phyloP scores from a whole-genome alignment of 2,888 invertebrate species.

The Sepioteuthis lessoniana region DNA sequence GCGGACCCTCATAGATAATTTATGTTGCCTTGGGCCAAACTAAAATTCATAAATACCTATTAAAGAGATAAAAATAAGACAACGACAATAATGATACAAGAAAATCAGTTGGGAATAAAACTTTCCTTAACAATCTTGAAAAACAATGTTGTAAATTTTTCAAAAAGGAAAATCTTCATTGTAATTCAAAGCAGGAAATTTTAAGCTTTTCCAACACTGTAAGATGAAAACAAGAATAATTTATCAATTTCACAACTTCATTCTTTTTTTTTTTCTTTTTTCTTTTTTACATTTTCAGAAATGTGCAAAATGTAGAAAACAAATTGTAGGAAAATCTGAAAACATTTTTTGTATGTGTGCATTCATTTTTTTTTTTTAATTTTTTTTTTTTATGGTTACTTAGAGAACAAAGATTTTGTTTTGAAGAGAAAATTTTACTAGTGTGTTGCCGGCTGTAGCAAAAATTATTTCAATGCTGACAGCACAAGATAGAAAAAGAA shows the following conservation, averaged over 20 bases:
- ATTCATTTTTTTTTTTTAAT: neutral
- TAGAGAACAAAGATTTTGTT: neutral
- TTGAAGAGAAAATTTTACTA: neutral
- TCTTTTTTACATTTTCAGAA: neutral
- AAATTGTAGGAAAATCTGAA: neutral
- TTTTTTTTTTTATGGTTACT: neutral
- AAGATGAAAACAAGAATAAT: neutral
- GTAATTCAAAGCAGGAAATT: conserved; percentile 4
- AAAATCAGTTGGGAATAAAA: too few species aligned
- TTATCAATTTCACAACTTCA: neutral
- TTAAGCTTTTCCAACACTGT: neutral
- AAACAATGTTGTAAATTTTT: too few species aligned
- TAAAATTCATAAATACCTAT: too few species aligned
- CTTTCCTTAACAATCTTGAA: too few species aligned
- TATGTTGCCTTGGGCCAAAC: too few species aligned
- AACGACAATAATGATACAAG: neutral
- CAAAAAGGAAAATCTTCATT: neutral
- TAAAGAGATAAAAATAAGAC: neutral
- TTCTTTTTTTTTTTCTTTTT: too few species aligned
- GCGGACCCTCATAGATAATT: too few species aligned
- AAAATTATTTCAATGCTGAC: neutral
- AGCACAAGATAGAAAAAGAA: too few species aligned
- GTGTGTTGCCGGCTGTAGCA: neutral
- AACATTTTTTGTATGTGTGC: neutral
- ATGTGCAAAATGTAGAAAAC: neutral